These are phyloP conservation scores for Drosophila arizonae DNA, from an alignment of 1,140 invertebrate species.

Conservation along the genomic window DNA sequence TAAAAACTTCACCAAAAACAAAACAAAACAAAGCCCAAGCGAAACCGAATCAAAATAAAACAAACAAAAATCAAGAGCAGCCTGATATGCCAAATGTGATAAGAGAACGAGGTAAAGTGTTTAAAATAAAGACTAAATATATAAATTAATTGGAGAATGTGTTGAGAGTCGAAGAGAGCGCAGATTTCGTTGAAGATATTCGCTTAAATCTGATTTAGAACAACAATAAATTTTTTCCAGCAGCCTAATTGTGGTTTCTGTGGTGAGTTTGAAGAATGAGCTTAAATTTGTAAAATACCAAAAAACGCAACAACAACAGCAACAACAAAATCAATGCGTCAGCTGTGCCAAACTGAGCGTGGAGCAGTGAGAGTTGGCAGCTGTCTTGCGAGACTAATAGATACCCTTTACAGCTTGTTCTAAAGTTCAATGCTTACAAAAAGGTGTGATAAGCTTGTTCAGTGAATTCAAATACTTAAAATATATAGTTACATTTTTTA, in stretches of 20 bases:
- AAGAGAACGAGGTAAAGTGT: constrained; percentile 53
- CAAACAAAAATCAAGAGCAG: neutral
- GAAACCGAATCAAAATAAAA: neutral
- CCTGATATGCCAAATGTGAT: constrained; percentile 54
- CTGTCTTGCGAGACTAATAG: neutral
- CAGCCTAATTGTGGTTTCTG: constrained; percentile 65
- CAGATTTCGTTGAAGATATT: constrained; percentile 63
- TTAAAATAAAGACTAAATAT: constrained; percentile 16
- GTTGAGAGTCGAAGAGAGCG: constrained; percentile 20
- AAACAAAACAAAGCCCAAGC: neutral
- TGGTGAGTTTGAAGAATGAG: constrained; percentile 59
- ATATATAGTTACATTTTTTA: too few species aligned
- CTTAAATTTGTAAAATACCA: constrained; percentile 8
- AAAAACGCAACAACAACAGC: constrained; percentile 4
- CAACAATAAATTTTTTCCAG: constrained; percentile 60
- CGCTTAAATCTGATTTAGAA: constrained; percentile 50
- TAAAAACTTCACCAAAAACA: constrained; percentile 39
- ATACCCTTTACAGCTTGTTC: neutral
- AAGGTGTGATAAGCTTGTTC: too few species aligned
- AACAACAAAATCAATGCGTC: constrained; percentile 33
- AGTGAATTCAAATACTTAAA: too few species aligned
- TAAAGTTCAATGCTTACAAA: neutral
- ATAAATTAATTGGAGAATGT: constrained; percentile 65
- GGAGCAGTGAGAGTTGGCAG: neutral
- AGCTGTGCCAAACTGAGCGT: constrained; percentile 61